Evolutionary conservation across 2,888 invertebrate species (phyloP).

Genomic region (Parnassius glacialis): DNA sequence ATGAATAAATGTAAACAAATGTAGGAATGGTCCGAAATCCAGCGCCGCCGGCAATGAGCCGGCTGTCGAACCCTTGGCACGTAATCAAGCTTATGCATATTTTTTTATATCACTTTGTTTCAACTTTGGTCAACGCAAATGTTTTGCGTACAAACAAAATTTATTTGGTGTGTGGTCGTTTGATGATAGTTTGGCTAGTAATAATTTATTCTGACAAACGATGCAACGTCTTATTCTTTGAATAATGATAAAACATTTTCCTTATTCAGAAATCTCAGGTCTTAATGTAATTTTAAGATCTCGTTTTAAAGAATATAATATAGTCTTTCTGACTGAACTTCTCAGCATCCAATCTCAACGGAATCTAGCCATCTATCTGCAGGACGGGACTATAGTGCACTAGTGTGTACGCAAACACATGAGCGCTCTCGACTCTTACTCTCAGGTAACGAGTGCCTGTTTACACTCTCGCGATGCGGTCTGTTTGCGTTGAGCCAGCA

Average conservation of each 20-base stretch:
- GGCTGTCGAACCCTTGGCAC: constrained; percentile 5
- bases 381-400: too few species aligned
- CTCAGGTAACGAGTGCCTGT: too few species aligned
- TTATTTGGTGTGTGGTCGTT: constrained; percentile 8
- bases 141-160: constrained; percentile 5
- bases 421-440: too few species aligned
- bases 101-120: not conserved
- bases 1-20: constrained; percentile 10
- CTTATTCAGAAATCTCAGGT: too few species aligned
- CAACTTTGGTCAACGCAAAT: constrained; percentile 4
- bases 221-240: constrained; percentile 3
- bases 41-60: not conserved
- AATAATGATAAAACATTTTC: constrained; percentile 2
- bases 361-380: too few species aligned
- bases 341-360: too few species aligned
- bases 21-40: not conserved
- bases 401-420: too few species aligned
- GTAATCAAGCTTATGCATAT: constrained; percentile 6
- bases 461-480: too few species aligned
- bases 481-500: too few species aligned
- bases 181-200: not conserved
- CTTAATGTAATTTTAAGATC: too few species aligned
- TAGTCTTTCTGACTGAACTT: too few species aligned
- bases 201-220: constrained; percentile 19
- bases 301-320: too few species aligned